phyloP scores from a whole-genome alignment of 2,888 invertebrate genomes.

The Ormyrus pomaceus region DNA sequence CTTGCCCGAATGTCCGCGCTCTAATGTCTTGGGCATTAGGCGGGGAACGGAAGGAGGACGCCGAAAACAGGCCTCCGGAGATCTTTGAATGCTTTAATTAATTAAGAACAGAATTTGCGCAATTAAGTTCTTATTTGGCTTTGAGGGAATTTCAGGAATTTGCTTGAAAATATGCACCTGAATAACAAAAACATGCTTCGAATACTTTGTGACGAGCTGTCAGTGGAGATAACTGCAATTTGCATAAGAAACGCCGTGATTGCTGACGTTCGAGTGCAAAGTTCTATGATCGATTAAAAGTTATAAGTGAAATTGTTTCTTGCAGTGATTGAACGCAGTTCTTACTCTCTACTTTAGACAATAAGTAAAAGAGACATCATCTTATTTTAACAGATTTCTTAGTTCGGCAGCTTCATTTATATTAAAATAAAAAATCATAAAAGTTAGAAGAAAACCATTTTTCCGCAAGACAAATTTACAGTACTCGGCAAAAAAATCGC shows the following conservation, averaged over 20 bases:
- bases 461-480: too few relatives aligned
- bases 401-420: too few relatives aligned
- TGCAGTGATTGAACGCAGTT: neutral
- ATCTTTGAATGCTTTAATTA: neutral
- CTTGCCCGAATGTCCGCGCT: too few relatives aligned
- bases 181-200: neutral
- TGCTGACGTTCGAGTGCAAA: slow-evolving; percentile 64
- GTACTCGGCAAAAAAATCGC: too few relatives aligned
- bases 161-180: neutral
- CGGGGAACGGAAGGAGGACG: too few relatives aligned
- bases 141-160: slow-evolving; percentile 10
- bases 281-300: slow-evolving; percentile 71
- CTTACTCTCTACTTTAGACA: too few relatives aligned
- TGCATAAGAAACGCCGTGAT: slow-evolving; percentile 60
- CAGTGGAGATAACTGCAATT: slow-evolving; percentile 59
- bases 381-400: too few relatives aligned
- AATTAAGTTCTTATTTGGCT: slow-evolving; percentile 27
- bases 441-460: too few relatives aligned
- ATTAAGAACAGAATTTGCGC: neutral
- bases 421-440: too few relatives aligned
- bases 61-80: too few relatives aligned
- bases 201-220: slow-evolving; percentile 38
- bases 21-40: too few relatives aligned
- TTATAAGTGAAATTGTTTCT: slow-evolving; percentile 68
- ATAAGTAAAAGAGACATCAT: too few relatives aligned